Percentiles rank a stretch among this genome's conserved stretches.
These are phyloP conservation scores for Petrocephalus sullivani DNA, from an alignment of 2,797 vertebrate genomes.

Conservation along the genomic window DNA sequence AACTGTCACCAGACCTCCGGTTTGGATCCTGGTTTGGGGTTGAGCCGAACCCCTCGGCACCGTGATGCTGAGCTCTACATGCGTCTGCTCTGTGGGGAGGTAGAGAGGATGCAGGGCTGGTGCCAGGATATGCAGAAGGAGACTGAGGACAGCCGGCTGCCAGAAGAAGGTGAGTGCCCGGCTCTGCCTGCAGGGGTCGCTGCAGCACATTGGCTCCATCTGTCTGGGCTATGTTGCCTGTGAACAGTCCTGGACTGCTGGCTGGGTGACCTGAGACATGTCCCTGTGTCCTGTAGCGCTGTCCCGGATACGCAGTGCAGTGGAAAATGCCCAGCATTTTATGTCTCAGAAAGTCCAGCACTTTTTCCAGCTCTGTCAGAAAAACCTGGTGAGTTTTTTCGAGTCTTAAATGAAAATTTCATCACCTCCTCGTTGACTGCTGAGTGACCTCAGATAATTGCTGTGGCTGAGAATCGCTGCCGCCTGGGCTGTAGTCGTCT, in stretches of 20 bases:
- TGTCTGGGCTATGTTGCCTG: not conserved
- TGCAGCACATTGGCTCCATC: not conserved
- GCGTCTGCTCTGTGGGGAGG: slow-evolving; percentile 88
- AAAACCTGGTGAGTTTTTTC: slow-evolving; percentile 89
- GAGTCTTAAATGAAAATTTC: not conserved
- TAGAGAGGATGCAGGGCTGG: slow-evolving; percentile 95
- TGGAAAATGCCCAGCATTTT: slow-evolving; percentile 92
- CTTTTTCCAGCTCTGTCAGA: slow-evolving; percentile 95
- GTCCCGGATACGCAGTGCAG: slow-evolving; percentile 91
- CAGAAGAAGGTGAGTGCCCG: slow-evolving; percentile 80
- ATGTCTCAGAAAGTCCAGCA: slow-evolving; percentile 99
- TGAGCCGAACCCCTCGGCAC: slow-evolving; percentile 37
- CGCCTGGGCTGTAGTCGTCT: not conserved
- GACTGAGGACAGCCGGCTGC: slow-evolving; percentile 75
- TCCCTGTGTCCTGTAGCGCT: slow-evolving; percentile 62
- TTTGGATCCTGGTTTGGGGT: slow-evolving; percentile 15
- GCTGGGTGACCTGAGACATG: not conserved
- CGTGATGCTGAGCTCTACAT: slow-evolving; percentile 92
- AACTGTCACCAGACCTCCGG: slow-evolving; percentile 23
- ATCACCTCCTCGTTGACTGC: not conserved
- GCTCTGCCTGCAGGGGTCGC: not conserved
- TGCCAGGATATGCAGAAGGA: slow-evolving; percentile 89
- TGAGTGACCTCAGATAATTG: not conserved
- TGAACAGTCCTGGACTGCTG: too few species aligned
- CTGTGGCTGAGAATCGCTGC: not conserved